Evolutionary conservation across 1,140 invertebrate genomes (phyloP).

Genomic region (Listronotus oregonensis): DNA sequence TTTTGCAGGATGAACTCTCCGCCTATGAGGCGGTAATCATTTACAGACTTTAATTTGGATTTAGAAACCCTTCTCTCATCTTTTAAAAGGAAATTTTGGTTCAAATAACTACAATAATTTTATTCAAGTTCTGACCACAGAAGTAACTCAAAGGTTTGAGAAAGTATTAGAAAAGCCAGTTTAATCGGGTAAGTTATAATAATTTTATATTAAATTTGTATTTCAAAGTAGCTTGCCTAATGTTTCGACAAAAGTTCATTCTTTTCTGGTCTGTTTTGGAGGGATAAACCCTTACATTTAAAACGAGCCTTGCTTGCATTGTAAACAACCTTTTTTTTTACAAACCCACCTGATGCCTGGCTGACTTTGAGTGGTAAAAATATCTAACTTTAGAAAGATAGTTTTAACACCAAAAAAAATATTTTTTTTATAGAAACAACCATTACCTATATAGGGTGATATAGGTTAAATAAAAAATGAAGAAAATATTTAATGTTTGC

Average conservation of each 20-base stretch:
- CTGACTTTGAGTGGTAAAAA: too few relatives aligned
- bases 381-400: too few relatives aligned
- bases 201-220: too few relatives aligned
- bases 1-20: conserved; percentile 76
- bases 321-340: too few relatives aligned
- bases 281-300: conserved; percentile 19
- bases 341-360: too few relatives aligned
- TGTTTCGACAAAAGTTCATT: not conserved
- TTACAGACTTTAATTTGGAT: conserved; percentile 85
- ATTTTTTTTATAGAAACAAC: too few relatives aligned
- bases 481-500: too few relatives aligned
- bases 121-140: conserved; percentile 77
- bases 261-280: not conserved
- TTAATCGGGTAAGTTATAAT: conserved; percentile 76
- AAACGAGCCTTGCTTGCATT: too few relatives aligned
- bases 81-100: conserved; percentile 78
- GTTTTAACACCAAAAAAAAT: too few relatives aligned
- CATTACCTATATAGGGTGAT: too few relatives aligned
- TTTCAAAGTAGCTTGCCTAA: not conserved
- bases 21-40: conserved; percentile 92
- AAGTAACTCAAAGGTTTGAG: conserved; percentile 84
- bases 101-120: conserved; percentile 81
- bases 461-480: too few relatives aligned
- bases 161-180: conserved; percentile 85
- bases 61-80: conserved; percentile 79